phyloP scores from a whole-genome alignment of 1,140 invertebrate species.

The Samia ricini region DNA sequence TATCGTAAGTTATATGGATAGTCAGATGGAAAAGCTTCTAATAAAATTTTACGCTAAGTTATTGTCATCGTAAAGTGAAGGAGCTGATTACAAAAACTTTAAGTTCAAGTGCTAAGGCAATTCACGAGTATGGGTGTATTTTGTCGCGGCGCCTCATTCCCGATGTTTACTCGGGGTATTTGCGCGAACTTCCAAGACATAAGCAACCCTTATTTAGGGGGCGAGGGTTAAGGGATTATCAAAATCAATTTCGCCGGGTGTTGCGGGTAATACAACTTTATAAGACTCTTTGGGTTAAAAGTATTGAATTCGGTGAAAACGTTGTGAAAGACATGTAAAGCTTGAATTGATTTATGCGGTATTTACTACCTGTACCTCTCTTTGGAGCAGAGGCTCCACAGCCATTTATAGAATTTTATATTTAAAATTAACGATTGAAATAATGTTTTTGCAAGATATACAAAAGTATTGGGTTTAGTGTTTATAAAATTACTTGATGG shows the following conservation, averaged over 20 bases:
- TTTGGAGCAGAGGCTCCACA: too few relatives aligned
- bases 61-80: neutral
- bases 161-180: neutral
- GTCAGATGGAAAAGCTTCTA: too few relatives aligned
- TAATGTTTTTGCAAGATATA: too few relatives aligned
- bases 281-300: neutral
- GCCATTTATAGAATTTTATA: too few relatives aligned
- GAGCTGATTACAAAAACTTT: neutral
- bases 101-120: neutral
- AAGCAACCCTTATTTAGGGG: neutral
- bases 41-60: too few relatives aligned
- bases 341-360: too few relatives aligned
- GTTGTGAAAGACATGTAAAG: neutral
- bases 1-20: too few relatives aligned
- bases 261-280: neutral
- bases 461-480: too few relatives aligned
- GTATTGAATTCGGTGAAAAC: neutral
- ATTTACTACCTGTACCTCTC: too few relatives aligned
- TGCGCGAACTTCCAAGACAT: neutral
- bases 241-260: neutral
- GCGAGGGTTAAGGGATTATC: neutral
- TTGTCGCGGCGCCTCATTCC: neutral
- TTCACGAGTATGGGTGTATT: constrained; percentile 1
- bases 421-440: too few relatives aligned
- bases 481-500: too few relatives aligned